phyloP scores from a whole-genome alignment of 2,888 invertebrate genomes.

The Lasioglossum villosulum region DNA sequence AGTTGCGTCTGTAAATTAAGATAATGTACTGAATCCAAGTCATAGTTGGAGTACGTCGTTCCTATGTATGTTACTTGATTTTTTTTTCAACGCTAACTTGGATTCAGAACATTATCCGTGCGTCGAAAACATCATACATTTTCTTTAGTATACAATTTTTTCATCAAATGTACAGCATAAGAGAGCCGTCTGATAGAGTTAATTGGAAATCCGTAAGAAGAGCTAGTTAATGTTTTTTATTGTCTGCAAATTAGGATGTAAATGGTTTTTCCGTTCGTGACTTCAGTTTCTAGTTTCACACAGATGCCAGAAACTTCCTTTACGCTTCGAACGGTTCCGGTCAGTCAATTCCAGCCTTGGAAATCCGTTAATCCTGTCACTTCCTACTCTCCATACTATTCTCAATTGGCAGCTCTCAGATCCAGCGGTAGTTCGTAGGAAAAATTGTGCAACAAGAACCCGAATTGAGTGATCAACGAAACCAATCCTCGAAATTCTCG shows the following conservation, averaged over 20 bases:
- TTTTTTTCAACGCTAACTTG: too few relatives aligned
- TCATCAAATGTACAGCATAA: too few relatives aligned
- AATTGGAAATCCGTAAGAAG: neutral
- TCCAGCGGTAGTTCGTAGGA: neutral
- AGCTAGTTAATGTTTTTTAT: neutral
- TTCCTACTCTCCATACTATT: neutral
- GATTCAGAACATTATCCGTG: too few relatives aligned
- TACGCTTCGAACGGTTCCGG: conserved; percentile 2
- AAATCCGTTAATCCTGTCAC: conserved; percentile 5
- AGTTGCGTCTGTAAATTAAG: too few relatives aligned
- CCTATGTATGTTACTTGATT: too few relatives aligned
- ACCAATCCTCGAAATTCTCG: neutral
- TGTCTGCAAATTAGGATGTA: too few relatives aligned
- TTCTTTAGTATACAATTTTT: too few relatives aligned
- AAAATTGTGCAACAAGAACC: neutral
- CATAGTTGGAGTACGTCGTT: too few relatives aligned
- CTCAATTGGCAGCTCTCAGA: neutral
- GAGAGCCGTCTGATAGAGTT: neutral
- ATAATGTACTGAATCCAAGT: too few relatives aligned
- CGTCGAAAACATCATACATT: too few relatives aligned
- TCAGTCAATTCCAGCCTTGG: conserved; percentile 16
- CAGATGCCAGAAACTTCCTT: neutral
- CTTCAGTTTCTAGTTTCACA: neutral
- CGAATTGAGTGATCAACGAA: neutral
- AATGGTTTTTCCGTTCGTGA: neutral